Base-by-base conservation (phyloP, 64 coral and sea anemone species). In the Dendrophyllia cribrosa region DNA sequence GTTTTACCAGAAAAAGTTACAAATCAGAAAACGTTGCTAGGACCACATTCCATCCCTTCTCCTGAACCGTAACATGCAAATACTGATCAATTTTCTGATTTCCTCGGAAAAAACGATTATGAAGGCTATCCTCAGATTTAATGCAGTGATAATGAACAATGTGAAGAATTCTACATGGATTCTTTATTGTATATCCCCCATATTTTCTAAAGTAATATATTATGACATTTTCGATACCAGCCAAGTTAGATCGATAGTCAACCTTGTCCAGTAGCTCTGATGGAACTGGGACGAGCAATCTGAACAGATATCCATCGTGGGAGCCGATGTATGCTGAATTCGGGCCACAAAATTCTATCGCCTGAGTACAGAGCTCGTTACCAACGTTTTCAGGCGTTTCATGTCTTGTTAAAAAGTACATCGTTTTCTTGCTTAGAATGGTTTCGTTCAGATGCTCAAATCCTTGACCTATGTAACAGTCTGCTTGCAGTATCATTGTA, bases 221-320 rank as follows among this genome's bases (percentile, higher is more conserved):
- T 48, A 98, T 59, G 15, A 98, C 90, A 58, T 86, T 89, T 59
- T 98, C 96, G 6, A 87, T 84, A 11, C 93, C 94, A 24, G 64
- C 87, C 13, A 98, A 74, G 67, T 98, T 83, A 12, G 89, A 79
- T 12, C 80, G 70, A 69, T 84, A 95, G 56, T 95, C 47, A 14
- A 90, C 67, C 52, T n/a, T 90, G 14, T 90, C 46, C 0, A 98
- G 63, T 4, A 98, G 20, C 24, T 75, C 22, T 45, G 20, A 55
- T 25, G 96, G 60, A 16, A 98, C 19, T 51, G 90, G 82, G 15
- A 19, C 82, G 12, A 89, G 52, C 14, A 95, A 78, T 23, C 89
- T 66, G 34, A 98, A 86, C 0, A 98, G 93, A 90, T 93, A 98
- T 59, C 90, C 93, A 95, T 98, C 96, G 48, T 98, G 96, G 60